phyloP scores from a whole-genome alignment of 2,797 vertebrate genomes.

The Mormyrus hasselquistii region DNA sequence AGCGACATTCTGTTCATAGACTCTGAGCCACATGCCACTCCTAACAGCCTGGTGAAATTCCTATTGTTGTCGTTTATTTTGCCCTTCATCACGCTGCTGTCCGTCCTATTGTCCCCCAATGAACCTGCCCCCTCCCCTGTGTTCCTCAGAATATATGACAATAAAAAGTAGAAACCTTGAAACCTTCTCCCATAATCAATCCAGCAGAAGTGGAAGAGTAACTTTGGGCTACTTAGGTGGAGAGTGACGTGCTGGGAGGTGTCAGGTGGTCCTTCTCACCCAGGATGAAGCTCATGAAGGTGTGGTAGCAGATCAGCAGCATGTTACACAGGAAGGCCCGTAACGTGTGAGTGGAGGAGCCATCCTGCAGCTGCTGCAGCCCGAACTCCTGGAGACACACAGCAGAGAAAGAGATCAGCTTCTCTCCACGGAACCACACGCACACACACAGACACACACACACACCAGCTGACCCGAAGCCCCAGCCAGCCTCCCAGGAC shows the following conservation, averaged over 20 bases:
- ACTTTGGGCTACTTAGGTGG: background rate
- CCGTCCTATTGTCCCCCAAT: background rate
- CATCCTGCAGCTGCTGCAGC: slow-evolving; percentile 87
- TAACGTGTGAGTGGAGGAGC: slow-evolving; percentile 77
- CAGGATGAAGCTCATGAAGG: slow-evolving; percentile 96
- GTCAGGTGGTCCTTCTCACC: slow-evolving; percentile 59
- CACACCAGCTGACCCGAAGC: background rate
- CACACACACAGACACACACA: background rate
- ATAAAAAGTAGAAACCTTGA: background rate
- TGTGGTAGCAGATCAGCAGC: slow-evolving; percentile 96
- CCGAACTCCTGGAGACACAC: slow-evolving; percentile 75
- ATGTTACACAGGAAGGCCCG: slow-evolving; percentile 92
- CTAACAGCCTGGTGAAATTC: background rate
- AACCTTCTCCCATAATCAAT: background rate
- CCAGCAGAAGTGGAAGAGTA: background rate
- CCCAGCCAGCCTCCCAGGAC: background rate
- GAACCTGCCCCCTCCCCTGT: background rate
- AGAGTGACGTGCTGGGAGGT: background rate
- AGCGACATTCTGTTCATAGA: background rate
- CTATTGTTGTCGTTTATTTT: background rate
- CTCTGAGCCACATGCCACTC: background rate
- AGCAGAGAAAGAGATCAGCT: background rate
- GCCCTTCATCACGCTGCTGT: background rate
- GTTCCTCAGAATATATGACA: background rate
- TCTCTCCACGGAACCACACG: background rate